phyloP scores from a whole-genome alignment of 2,888 invertebrate species.

The Ariolimax columbianus region DNA sequence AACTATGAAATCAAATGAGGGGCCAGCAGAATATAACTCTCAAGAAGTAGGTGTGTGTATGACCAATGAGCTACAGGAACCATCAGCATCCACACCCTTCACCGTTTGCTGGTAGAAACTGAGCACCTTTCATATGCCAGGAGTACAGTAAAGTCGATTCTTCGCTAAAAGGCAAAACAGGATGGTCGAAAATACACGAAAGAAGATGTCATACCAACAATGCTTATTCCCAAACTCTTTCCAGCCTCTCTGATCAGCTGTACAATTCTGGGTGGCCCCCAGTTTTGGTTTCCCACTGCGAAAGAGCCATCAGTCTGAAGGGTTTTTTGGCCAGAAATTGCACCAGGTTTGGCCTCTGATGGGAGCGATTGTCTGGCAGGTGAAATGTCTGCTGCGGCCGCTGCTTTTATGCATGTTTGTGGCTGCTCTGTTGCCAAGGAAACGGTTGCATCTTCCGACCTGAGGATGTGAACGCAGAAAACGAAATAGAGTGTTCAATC shows the following conservation, averaged over 20 bases:
- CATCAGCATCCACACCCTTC: no score
- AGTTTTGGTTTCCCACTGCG: constrained; percentile 79
- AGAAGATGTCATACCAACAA: constrained; percentile 97
- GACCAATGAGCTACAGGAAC: no score
- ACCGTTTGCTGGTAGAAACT: no score
- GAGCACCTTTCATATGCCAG: no score
- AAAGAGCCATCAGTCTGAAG: constrained; percentile 65
- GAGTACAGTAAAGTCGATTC: no score
- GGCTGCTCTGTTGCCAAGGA: constrained; percentile 4
- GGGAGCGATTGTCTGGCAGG: constrained; percentile 24
- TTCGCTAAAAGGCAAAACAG: no score
- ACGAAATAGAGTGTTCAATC: background rate
- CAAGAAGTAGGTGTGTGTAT: no score
- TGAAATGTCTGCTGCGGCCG: constrained; percentile 31
- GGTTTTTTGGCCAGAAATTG: constrained; percentile 61
- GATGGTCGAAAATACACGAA: no score
- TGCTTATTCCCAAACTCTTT: constrained; percentile 95
- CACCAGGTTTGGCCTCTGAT: constrained; percentile 26
- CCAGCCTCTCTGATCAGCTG: constrained; percentile 86
- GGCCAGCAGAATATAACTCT: no score
- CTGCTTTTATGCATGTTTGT: background rate
- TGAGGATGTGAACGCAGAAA: background rate
- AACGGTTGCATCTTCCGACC: constrained; percentile 15
- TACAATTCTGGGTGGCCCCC: constrained; percentile 90
- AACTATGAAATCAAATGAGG: no score